Evolutionary conservation across 2,113 vertebrate species (phyloP).

Genomic region (Micronycteris hirsuta): DNA sequence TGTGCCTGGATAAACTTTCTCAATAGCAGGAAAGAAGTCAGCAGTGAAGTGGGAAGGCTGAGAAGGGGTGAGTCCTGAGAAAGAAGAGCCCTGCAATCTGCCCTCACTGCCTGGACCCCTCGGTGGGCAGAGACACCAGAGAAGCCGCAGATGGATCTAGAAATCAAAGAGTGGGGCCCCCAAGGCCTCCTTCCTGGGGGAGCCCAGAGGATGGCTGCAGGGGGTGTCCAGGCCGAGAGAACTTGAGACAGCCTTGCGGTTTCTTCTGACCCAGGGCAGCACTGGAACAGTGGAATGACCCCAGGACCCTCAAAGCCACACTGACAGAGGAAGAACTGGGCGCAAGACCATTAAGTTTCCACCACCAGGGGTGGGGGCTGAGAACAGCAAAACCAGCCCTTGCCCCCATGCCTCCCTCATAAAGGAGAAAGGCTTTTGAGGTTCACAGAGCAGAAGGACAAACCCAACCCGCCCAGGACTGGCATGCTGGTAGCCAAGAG

Average conservation of each 20-base stretch:
- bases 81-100: not conserved
- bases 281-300: not conserved
- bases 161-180: not conserved
- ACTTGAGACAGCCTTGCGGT: not conserved
- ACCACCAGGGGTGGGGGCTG: not conserved
- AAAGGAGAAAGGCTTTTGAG: not conserved
- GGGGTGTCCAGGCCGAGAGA: not conserved
- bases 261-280: not conserved
- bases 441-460: not conserved
- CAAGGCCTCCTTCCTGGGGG: not conserved
- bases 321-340: too few species aligned
- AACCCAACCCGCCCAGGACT: not conserved
- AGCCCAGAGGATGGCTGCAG: not conserved
- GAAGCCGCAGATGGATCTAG: not conserved
- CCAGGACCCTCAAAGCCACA: not conserved
- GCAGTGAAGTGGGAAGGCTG: not conserved
- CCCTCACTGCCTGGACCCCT: not conserved
- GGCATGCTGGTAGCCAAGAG: not conserved
- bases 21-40: not conserved
- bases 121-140: fast-evolving
- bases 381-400: not conserved
- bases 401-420: too few species aligned
- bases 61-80: not conserved
- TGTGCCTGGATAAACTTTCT: not conserved
- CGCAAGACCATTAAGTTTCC: not conserved